Percentiles rank a stretch among this genome's conserved stretches.
phyloP scores from a whole-genome alignment of 2,113 vertebrate species.

The Odontesthes bonariensis region DNA sequence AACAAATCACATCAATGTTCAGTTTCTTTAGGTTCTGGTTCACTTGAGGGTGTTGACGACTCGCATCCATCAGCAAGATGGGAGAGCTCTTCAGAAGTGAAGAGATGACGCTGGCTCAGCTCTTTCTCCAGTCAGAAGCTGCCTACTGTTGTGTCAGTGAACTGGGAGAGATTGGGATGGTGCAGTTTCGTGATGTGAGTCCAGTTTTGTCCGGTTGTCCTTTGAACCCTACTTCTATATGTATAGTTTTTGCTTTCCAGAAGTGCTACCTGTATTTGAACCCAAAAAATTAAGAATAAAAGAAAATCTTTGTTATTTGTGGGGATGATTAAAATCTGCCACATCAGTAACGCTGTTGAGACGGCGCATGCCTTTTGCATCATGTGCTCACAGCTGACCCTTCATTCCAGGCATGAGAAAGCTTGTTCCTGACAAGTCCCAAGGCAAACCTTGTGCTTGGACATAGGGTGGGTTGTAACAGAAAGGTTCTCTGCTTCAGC shows the following conservation, averaged over 20 bases:
- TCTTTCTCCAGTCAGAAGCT: slow-evolving; percentile 97
- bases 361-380: slow-evolving; percentile 48
- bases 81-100: slow-evolving; percentile 97
- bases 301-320: background rate
- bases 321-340: background rate
- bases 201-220: background rate
- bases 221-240: background rate
- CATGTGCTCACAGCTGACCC: slow-evolving; percentile 74
- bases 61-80: slow-evolving; percentile 81
- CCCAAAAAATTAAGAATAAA: background rate
- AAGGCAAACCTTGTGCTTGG: slow-evolving; percentile 51
- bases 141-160: slow-evolving; percentile 98
- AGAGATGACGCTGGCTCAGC: slow-evolving; percentile 98
- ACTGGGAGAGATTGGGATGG: slow-evolving; percentile 96
- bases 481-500: slow-evolving; percentile 7
- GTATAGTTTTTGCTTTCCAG: background rate
- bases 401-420: slow-evolving; percentile 49
- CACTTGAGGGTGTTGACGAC: slow-evolving; percentile 20
- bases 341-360: slow-evolving; percentile 31
- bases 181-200: slow-evolving; percentile 98
- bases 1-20: background rate
- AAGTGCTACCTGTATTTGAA: background rate
- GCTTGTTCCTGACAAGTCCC: slow-evolving; percentile 28
- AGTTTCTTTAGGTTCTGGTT: slow-evolving; percentile 22
- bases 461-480: slow-evolving; percentile 6